Percentiles rank a stretch among this genome's conserved stretches.
Evolutionary conservation across 2,797 vertebrate genomes (phyloP).

Genomic region (Cyclopterus lumpus): DNA sequence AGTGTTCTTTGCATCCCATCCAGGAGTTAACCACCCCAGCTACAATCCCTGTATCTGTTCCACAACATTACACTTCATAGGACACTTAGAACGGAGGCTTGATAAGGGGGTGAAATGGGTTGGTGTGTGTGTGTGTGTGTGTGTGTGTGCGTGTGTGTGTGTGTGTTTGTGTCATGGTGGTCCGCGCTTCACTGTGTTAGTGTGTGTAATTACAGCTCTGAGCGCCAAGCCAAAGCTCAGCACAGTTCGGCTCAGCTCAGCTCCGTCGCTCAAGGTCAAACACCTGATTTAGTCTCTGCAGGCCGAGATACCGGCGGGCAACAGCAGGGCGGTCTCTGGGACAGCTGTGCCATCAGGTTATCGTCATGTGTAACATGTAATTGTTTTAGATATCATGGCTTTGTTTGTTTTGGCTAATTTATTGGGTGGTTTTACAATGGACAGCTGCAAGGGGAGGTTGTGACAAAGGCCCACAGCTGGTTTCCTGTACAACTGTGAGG

Average conservation of each 20-base stretch:
- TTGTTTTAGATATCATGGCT: slow-evolving; percentile 47
- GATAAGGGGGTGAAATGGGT: slow-evolving; percentile 75
- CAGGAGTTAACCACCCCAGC: slow-evolving; percentile 82
- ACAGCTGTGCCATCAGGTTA: slow-evolving; percentile 39
- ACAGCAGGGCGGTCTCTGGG: slow-evolving; percentile 27
- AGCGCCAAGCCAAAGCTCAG: slow-evolving; percentile 69
- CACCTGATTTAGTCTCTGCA: slow-evolving; percentile 65
- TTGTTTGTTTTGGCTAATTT: slow-evolving; percentile 68
- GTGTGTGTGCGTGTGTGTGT: slow-evolving; percentile 49
- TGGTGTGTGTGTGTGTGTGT: slow-evolving; percentile 41
- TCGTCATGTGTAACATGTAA: slow-evolving; percentile 39
- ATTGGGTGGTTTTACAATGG: slow-evolving; percentile 52
- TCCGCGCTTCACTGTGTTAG: slow-evolving; percentile 54
- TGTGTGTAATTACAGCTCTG: slow-evolving; percentile 81
- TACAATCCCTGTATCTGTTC: slow-evolving; percentile 82
- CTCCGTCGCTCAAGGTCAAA: slow-evolving; percentile 77
- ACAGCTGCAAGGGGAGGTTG: slow-evolving; percentile 11
- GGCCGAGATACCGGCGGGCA: slow-evolving; percentile 33
- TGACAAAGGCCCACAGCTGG: background rate
- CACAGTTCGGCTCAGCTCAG: slow-evolving; percentile 56
- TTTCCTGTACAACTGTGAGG: slow-evolving; percentile 13
- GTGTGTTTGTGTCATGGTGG: slow-evolving; percentile 62
- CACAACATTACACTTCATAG: slow-evolving; percentile 84
- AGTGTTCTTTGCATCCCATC: slow-evolving; percentile 84
- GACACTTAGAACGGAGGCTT: slow-evolving; percentile 80